Base-by-base conservation (phyloP, 2,113 vertebrate species). In the Delphinapterus leucas region DNA sequence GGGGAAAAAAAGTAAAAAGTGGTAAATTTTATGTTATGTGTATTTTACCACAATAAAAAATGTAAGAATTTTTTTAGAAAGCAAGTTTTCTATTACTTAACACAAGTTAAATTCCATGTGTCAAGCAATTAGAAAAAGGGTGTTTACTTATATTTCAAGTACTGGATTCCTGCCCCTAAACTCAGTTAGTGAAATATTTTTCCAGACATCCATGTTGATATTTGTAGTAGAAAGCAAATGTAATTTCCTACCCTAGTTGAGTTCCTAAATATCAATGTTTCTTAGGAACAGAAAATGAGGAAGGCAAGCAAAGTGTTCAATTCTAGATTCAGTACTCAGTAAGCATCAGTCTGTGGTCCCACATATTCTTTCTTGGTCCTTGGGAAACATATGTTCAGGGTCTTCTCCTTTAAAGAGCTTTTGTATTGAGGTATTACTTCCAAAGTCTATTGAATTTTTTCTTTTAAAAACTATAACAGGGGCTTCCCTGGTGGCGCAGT, bases 191-290 rank as follows among this genome's bases (percentile, higher is more conserved):
- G 61, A 96, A 85, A 93, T 90, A 80, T 55, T 98, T 98, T 98
- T 96, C 92, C 96, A 97, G 84, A 93, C 61, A 93, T 49, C 47
- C 53, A 5, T 1, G 0, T 80, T 94, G 81, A 79, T 96, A 96
- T 98, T 96, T 98, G 96, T 97, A 97, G 93, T 80, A 61, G 95
- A 94, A 93, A 91, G 58, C 86, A 97, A 97, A 96, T 55, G 93
- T 98, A 97, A 98, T 98, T 98, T 88, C 80, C 92, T 88, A 97
- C 86, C 83, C 88, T 95, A 90, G 96, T 95, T 85, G 88, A 95
- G 88, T 92, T 98, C 83, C 97, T 95, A 98, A 98, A 98, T 80
- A 97, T 88, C 85, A 97, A 89, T 97, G 90, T 98, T 98, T 98
- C 97, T 98, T 98, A 98, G 97, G 98, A 98, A 82, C 61, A 80